These are phyloP conservation scores for Hydropsyche betteni DNA, from an alignment of 2,888 invertebrate species.

Conservation along the genomic window DNA sequence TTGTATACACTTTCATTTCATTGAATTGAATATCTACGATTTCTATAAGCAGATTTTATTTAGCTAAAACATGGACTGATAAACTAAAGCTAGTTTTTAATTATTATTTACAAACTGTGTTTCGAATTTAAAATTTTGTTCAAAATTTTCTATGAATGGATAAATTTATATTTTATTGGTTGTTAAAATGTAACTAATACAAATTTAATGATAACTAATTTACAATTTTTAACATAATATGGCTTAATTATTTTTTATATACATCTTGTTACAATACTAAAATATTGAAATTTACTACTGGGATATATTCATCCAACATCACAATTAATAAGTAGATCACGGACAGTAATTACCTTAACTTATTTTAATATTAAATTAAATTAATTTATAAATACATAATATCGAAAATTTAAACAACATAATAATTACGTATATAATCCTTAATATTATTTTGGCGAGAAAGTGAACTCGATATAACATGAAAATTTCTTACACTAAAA, in stretches of 20 bases:
- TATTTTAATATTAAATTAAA: neutral
- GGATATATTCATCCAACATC: slow-evolving; percentile 16
- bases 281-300: slow-evolving; percentile 22
- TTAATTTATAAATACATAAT: no score
- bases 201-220: neutral
- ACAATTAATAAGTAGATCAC: slow-evolving; percentile 23
- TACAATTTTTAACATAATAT: slow-evolving; percentile 1
- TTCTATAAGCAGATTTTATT: slow-evolving; percentile 22
- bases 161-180: slow-evolving; percentile 4
- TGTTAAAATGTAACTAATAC: neutral
- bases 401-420: no score
- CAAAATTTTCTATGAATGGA: neutral
- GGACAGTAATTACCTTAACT: slow-evolving; percentile 5
- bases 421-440: no score
- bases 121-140: neutral
- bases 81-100: neutral
- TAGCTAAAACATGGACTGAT: slow-evolving; percentile 22
- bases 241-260: neutral
- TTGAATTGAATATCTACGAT: slow-evolving; percentile 18
- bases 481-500: no score
- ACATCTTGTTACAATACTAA: slow-evolving; percentile 12
- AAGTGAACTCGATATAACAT: no score
- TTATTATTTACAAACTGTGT: neutral
- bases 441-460: no score
- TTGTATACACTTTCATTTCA: slow-evolving; percentile 1